Evolutionary conservation across 2,113 vertebrate species (phyloP), one percentile per base, ranked within the genome.

Genomic region (Megalops atlanticus): DNA sequence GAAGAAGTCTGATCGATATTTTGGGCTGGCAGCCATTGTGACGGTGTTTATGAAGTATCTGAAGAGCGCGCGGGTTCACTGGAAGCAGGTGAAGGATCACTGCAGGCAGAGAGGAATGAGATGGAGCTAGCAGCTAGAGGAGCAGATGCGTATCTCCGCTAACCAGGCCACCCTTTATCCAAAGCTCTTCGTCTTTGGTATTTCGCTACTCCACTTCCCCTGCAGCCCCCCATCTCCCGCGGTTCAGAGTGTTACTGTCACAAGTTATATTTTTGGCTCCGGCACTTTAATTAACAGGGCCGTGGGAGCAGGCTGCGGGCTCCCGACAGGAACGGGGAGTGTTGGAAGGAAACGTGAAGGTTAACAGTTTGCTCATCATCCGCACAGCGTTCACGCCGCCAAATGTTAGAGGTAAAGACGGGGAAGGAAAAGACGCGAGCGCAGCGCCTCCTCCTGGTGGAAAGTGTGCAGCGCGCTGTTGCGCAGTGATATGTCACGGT

Each of bases 271-370:
- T 72, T 79, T 79, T 41, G 64, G 78, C 31, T 70, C 15, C 68
- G 31, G 78, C 31, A 38, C 68, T 79, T n/a, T 79, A 79, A 79
- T 79, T 79, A 79, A 71, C 68, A 49, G 15, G 16, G 78, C 78
- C 18, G 78, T 45, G 43, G 78, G 78, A 79, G 41, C 41, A 31
- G 33, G 68, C 68, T 43, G 18, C 45, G 18, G 68, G 39, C 43
- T 79, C 78, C 16, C 68, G 24, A 31, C 78, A 71, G 78, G 78
- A 15, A 31, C 43, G 14, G 18, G 47, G 21, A 15, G 39, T 43
- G 31, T 43, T 79, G 78, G 78, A 72, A 49, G 68, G 78, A 47
- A 79, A 79, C 41, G 14, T 79, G 78, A 79, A 79, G 78, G 78
- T 71, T 72, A 79, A 47, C 40, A 35, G 78, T 49, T 43, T 69